Percentiles rank a stretch among this genome's conserved stretches.
Conservation (phyloP, 2,888 invertebrate species). For the Harmothoe impar region DNA sequence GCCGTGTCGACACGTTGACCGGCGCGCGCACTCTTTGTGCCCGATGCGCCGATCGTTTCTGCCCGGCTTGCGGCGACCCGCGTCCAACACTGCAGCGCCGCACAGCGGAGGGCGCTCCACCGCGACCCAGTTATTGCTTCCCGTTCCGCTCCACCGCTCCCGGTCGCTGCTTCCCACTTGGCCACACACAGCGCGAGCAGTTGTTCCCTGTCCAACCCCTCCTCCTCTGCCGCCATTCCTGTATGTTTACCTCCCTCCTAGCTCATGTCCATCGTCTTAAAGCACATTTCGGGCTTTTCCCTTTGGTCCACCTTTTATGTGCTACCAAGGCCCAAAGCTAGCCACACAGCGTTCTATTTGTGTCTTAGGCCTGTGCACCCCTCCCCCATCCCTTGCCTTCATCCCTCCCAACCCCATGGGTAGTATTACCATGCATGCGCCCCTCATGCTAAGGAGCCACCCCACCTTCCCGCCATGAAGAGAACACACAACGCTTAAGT, state of each 20-base stretch:
- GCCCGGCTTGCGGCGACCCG: conserved; percentile 28
- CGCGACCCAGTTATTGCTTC: conserved; percentile 48
- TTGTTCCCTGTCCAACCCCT: not conserved
- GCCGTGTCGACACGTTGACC: conserved; percentile 44
- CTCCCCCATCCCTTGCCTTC: not conserved
- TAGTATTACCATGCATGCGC: not conserved
- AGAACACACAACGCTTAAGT: conserved; percentile 5
- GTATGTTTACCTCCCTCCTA: not conserved
- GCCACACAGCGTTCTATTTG: not conserved
- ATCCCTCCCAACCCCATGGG: not conserved
- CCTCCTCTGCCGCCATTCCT: not conserved
- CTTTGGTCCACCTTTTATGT: too few species aligned
- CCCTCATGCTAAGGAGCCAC: not conserved
- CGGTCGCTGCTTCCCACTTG: conserved; percentile 20
- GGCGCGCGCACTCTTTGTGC: conserved; percentile 39
- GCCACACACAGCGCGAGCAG: not conserved
- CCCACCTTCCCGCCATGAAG: not conserved
- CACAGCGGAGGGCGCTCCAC: conserved; percentile 6
- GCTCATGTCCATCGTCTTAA: not conserved
- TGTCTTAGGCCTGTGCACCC: not conserved
- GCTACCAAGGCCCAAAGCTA: too few species aligned
- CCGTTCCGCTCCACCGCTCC: not conserved
- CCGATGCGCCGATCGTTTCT: conserved; percentile 15
- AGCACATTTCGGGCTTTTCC: not conserved
- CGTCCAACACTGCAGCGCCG: not conserved